phyloP scores from a whole-genome alignment of 2,888 invertebrate species.

The Phyllotreta cruciferae region DNA sequence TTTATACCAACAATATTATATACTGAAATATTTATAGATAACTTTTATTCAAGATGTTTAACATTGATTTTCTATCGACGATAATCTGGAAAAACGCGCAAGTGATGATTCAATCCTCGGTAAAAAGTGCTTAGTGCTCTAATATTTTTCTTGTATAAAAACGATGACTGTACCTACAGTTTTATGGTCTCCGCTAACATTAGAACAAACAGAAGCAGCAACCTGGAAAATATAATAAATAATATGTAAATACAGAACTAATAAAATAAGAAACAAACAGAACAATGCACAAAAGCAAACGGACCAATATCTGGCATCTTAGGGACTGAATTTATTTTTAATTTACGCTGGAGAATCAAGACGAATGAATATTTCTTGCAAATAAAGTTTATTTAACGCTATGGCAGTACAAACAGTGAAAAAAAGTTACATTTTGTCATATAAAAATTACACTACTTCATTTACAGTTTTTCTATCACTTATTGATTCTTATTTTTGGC shows the following conservation, averaged over 20 bases:
- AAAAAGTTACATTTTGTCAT: constrained; percentile 31
- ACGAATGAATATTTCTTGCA: constrained; percentile 22
- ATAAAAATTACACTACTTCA: constrained; percentile 3
- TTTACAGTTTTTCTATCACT: constrained; percentile 14
- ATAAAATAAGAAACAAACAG: not conserved
- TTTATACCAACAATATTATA: constrained; percentile 14
- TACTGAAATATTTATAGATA: not conserved
- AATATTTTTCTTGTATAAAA: too few species aligned
- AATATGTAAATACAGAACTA: not conserved
- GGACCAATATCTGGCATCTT: too few species aligned
- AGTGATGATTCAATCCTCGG: too few species aligned
- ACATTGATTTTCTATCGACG: too few species aligned
- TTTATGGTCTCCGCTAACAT: not conserved
- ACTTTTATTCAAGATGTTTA: too few species aligned
- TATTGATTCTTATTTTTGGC: constrained; percentile 13
- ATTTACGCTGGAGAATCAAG: not conserved
- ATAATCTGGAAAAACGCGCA: too few species aligned
- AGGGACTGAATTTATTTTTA: too few species aligned
- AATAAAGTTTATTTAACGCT: constrained; percentile 42
- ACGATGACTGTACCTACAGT: too few species aligned
- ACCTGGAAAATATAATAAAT: constrained; percentile 7
- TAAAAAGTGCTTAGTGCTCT: too few species aligned
- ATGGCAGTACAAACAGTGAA: constrained; percentile 45
- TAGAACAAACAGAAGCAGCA: constrained; percentile 1
- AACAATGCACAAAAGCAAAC: not conserved